Base-by-base conservation (phyloP, 2,113 vertebrate species). In the Riparia riparia region DNA sequence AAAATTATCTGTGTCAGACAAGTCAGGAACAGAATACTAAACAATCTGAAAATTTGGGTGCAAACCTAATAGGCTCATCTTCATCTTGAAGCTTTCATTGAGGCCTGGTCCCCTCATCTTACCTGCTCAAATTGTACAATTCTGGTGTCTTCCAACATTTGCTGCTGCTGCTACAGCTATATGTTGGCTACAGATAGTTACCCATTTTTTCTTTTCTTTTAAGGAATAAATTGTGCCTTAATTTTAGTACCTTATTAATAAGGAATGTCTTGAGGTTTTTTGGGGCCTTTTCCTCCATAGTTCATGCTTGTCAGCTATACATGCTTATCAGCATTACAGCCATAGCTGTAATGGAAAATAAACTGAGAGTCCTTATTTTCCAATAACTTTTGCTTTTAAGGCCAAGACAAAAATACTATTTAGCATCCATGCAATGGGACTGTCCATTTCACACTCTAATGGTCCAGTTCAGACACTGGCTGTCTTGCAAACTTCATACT, bases 401-500 rank as follows among this genome's bases (percentile, higher is more conserved):
- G 6, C 53, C 24, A 74, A 91, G 28, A 29, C 15, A 82, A 76
- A 85, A 71, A 10, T 53, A 25, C 7, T 11, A 12, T 72, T 83
- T 57, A 49, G 11, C 32, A 26, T 65, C 21, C 37, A 31, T 65
- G 37, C 28, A 76, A 44, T 45, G 18, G 28, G 41, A 49, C 21
- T 60, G 44, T 89, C 10, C 61, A 69, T 89, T 94, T 93, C 61
- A 76, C 60, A 84, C 15, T 81, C 68, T 70, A 91, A 29, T 89
- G 13, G 22, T 50, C 64, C 53, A 69, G 17, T 66, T 74, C 49
- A 74, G 65, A 34, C 44, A 54, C 17, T 65, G 54, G 32, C 31
- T 79, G 14, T 82, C 70, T 87, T 82, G 49, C 24, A 90, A 89
- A 69, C 16, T 49, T 82, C 31, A 1, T 42, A 63, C 56, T 89